Conservation (phyloP, 2,797 vertebrate species). For the Poecilia velifera region DNA sequence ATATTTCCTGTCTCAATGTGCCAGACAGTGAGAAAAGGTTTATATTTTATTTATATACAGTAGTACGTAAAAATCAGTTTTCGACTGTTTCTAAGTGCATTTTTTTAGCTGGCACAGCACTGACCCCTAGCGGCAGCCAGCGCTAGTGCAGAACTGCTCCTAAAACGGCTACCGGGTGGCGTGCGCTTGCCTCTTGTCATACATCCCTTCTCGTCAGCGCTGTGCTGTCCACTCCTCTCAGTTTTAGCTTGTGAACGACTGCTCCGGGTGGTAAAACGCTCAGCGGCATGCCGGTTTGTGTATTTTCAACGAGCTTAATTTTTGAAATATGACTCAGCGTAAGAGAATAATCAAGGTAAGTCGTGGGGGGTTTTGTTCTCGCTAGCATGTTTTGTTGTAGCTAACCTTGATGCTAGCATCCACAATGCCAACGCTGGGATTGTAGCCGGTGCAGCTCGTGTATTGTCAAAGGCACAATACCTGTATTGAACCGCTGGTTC, state of each 20-base stretch:
- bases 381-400: conserved; percentile 29
- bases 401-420: conserved; percentile 53
- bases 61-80: background rate
- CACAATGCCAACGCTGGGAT: background rate
- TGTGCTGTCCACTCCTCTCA: background rate
- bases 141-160: conserved; percentile 1
- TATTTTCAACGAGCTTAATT: conserved; percentile 23
- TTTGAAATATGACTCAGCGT: conserved; percentile 61
- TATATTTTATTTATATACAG: too few species aligned
- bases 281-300: background rate
- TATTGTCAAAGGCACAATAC: conserved; percentile 37
- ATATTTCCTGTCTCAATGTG: too few species aligned
- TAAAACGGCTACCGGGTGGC: conserved; percentile 31
- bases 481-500: background rate
- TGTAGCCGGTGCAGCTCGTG: conserved; percentile 5
- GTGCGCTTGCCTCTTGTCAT: conserved; percentile 28
- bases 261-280: background rate
- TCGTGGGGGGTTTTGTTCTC: background rate
- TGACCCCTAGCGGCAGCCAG: conserved; percentile 33
- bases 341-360: conserved; percentile 57
- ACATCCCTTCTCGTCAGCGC: conserved; percentile 27
- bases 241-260: conserved; percentile 1
- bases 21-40: too few species aligned
- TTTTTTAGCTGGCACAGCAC: background rate
- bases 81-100: background rate